Conservation (phyloP, 2,113 vertebrate genomes). For the Cnemophilus loriae region DNA sequence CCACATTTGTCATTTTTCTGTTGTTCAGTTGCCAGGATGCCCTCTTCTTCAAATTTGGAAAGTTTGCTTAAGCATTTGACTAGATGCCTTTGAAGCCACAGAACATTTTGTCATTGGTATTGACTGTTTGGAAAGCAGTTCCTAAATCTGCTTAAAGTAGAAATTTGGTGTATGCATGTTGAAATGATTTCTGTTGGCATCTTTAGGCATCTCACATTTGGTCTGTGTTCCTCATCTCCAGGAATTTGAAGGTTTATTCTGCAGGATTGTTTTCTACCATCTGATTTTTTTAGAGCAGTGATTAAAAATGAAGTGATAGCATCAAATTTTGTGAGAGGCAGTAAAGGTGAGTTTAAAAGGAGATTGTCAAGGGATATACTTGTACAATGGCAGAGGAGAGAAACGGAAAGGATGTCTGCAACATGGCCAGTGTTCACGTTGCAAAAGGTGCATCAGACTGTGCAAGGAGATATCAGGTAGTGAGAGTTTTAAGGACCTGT, state of each 20-base stretch:
- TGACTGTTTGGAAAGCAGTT: not conserved
- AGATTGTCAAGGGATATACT: not conserved
- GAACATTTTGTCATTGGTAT: not conserved
- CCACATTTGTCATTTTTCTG: not conserved
- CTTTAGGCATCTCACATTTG: not conserved
- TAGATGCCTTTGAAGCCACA: not conserved
- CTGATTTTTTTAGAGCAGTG: not conserved
- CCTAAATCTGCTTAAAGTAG: not conserved
- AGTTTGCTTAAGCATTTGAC: not conserved
- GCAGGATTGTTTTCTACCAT: not conserved
- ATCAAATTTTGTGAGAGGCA: not conserved
- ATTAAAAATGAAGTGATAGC: not conserved
- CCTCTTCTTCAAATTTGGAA: not conserved
- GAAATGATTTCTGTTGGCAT: not conserved
- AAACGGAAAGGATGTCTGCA: not conserved
- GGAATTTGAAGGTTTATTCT: not conserved
- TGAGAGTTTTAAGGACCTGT: not conserved
- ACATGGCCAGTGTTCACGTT: rapidly evolving
- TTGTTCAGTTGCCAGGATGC: not conserved
- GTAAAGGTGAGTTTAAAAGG: not conserved
- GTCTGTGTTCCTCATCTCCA: not conserved
- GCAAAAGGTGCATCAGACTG: not conserved
- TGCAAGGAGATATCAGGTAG: not conserved
- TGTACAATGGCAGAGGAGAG: not conserved
- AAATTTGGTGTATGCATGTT: not conserved